These are phyloP conservation scores for Calephelis perditalis DNA, from an alignment of 2,888 invertebrate genomes.

Conservation along the genomic window DNA sequence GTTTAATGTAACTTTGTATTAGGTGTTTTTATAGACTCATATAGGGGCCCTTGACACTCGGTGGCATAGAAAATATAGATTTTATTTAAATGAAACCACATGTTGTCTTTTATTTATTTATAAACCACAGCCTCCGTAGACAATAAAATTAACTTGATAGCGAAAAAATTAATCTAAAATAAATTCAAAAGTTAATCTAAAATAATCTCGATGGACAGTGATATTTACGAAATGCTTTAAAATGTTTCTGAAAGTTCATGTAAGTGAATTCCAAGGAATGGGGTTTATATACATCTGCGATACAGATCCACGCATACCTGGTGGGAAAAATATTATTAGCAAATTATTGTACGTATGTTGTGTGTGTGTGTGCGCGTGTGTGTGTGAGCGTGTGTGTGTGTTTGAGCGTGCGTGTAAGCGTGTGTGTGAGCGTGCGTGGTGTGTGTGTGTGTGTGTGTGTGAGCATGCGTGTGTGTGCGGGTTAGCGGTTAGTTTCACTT, in stretches of 20 bases:
- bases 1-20: constrained; percentile 36
- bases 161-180: constrained; percentile 30
- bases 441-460: too few relatives aligned
- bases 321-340: constrained; percentile 25
- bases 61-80: constrained; percentile 12
- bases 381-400: too few relatives aligned
- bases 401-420: too few relatives aligned
- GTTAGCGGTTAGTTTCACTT: too few relatives aligned
- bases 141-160: constrained; percentile 19
- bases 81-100: constrained; percentile 2
- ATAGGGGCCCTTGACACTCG: constrained; percentile 5
- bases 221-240: constrained; percentile 3
- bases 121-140: neutral
- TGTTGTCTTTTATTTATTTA: neutral
- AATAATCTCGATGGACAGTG: neutral
- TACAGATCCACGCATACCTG: constrained; percentile 81
- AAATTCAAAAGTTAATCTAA: constrained; percentile 19
- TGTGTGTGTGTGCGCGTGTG: constrained; percentile 23
- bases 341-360: too few relatives aligned
- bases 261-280: constrained; percentile 78
- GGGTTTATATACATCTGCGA: constrained; percentile 82
- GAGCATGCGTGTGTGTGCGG: too few relatives aligned
- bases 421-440: neutral
- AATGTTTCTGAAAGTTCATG: constrained; percentile 36
- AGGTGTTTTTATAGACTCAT: constrained; percentile 31